Evolutionary conservation across 2,113 vertebrate species (phyloP).

Genomic region (Odontophorus gujanensis): DNA sequence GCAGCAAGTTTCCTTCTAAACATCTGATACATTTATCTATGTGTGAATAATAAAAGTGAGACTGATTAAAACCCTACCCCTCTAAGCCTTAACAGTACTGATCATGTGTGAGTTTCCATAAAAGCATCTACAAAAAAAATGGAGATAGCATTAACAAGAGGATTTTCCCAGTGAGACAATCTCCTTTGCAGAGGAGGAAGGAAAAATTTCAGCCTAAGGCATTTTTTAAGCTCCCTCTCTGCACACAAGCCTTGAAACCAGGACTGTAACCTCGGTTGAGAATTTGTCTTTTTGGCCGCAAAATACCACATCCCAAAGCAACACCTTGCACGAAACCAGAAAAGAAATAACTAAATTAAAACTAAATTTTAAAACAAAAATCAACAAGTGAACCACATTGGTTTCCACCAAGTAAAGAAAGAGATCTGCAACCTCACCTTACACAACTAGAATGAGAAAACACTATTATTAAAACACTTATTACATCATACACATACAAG

Average conservation of each 20-base stretch:
- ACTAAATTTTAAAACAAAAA: slow-evolving; percentile 29
- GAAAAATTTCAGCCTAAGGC: background rate
- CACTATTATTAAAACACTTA: background rate
- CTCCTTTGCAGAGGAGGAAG: background rate
- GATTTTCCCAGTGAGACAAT: background rate
- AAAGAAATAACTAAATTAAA: slow-evolving; percentile 1
- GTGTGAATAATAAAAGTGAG: background rate
- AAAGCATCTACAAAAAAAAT: background rate
- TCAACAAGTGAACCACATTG: background rate
- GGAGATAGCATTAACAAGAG: background rate
- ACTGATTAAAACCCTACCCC: background rate
- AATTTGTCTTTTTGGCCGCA: background rate
- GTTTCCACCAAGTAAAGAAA: background rate
- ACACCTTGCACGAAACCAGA: background rate
- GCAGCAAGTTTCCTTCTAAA: background rate
- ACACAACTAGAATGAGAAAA: background rate
- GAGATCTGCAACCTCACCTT: background rate
- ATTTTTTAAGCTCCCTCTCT: background rate
- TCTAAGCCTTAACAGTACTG: background rate
- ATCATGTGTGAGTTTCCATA: background rate
- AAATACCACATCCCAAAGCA: background rate
- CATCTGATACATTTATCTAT: background rate
- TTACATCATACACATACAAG: background rate
- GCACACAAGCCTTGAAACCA: background rate
- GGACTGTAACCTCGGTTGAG: background rate